Base-by-base conservation (phyloP, 2,797 vertebrate genomes). In the Lerista edwardsae region DNA sequence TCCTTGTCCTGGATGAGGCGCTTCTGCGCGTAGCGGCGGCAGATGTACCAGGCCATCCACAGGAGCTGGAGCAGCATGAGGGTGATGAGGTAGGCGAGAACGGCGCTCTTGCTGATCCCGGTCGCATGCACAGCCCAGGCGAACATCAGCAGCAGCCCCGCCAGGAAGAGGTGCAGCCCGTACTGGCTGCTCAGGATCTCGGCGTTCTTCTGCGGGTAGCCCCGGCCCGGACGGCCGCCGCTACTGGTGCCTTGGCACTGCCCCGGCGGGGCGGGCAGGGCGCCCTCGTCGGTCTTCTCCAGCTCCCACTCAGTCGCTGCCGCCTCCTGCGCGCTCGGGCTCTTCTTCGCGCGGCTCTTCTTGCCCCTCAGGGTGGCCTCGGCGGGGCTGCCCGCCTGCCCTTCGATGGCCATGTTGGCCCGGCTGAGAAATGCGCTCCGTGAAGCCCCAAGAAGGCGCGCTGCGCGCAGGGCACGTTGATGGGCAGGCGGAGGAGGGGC, bases 21-120 rank as follows among this genome's bases (percentile, higher is more conserved):
- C 77, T 95, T 96, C 75, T 95, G 96, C 29, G 95, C 95, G 89
- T 96, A 93, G 91, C 97, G 97, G 91, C 96, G 96, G 93, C 97
- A 95, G 87, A 97, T 96, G 96, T 98, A 98, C 98, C 98, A 99
- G 91, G 98, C 92, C 98, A 99, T 99, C 98, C 98, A 99, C 64
- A 97, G 84, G 92, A 99, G 94, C 96, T 99, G 98, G 77, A 99
- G 95, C 77, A 97, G 94, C 98, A 99, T 98, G 87, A 99, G 96
- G 47, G 97, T 95, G 82, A 97, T 97, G 88, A 98, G 95, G 72
- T 97, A 97, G 83, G 97, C 94, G 80, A 99, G 94, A 91, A 98
- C 93, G 92, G 97, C 96, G 88, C 97, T 95, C 92, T 98, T 97
- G 78, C 95, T 93, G 90, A 98, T 95, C 44, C 96, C 93, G 64